These are phyloP conservation scores for Antheraea pernyi DNA, from an alignment of 1,140 invertebrate species.

Conservation along the genomic window DNA sequence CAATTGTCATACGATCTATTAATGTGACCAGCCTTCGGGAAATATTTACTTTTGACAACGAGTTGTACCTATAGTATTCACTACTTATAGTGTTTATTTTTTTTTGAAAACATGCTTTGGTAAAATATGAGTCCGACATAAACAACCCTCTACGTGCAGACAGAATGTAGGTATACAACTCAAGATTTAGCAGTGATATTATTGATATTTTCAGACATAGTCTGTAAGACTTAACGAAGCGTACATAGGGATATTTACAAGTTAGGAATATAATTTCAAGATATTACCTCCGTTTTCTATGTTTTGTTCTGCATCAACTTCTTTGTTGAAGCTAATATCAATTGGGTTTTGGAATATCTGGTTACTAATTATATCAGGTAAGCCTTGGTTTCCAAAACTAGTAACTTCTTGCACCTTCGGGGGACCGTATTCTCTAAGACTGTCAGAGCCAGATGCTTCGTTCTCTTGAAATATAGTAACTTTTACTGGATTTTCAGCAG, in stretches of 20 bases:
- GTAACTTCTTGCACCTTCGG: slow-evolving; percentile 45
- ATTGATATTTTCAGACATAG: too few relatives aligned
- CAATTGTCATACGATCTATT: too few relatives aligned
- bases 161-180: too few relatives aligned
- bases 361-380: slow-evolving; percentile 51
- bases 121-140: too few relatives aligned
- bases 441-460: slow-evolving; percentile 57
- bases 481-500: slow-evolving; percentile 37
- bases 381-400: slow-evolving; percentile 45
- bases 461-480: slow-evolving; percentile 46
- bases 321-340: slow-evolving; percentile 24
- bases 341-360: slow-evolving; percentile 39
- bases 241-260: neutral
- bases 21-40: too few relatives aligned
- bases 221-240: too few relatives aligned
- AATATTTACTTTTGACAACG: too few relatives aligned
- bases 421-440: slow-evolving; percentile 60
- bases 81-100: too few relatives aligned
- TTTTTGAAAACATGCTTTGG: too few relatives aligned
- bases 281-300: neutral
- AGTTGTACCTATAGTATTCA: too few relatives aligned
- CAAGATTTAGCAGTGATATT: too few relatives aligned
- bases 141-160: too few relatives aligned
- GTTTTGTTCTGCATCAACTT: slow-evolving; percentile 17
- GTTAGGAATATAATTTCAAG: neutral